A percentile compares a stretch with the other conserved stretches of the same genome.
Conservation (phyloP, 2,888 invertebrate genomes). For the Eremobia ochroleuca region DNA sequence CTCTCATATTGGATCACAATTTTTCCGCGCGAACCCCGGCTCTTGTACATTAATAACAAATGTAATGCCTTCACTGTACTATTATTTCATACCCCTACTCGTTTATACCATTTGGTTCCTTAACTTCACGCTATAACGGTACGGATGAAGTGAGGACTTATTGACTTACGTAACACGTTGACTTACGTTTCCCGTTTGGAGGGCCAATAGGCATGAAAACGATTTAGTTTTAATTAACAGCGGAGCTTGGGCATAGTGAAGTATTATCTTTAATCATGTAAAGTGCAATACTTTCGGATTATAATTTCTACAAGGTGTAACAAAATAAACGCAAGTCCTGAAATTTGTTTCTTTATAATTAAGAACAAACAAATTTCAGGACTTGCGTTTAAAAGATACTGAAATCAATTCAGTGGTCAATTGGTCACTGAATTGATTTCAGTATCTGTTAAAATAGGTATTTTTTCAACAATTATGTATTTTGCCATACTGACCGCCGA, state of each 20-base stretch:
- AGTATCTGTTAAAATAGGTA: background rate
- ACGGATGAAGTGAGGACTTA: conserved; percentile 67
- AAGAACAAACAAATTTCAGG: too few relatives aligned
- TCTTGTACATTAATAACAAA: conserved; percentile 68
- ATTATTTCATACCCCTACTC: conserved; percentile 63
- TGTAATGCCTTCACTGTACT: conserved; percentile 65
- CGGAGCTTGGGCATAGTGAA: conserved; percentile 53
- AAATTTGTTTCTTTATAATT: background rate
- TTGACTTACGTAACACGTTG: conserved; percentile 69
- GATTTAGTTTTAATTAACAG: conserved; percentile 70
- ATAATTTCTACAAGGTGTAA: background rate
- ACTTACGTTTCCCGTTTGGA: conserved; percentile 66
- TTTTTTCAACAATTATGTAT: background rate
- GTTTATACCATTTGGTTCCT: conserved; percentile 58
- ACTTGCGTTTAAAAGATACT: too few relatives aligned
- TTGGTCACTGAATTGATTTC: background rate
- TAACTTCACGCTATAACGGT: conserved; percentile 65
- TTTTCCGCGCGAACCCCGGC: conserved; percentile 52
- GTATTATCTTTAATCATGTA: conserved; percentile 7
- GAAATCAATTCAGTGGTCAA: too few relatives aligned
- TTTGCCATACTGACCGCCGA: background rate
- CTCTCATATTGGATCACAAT: conserved; percentile 67
- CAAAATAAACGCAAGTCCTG: background rate
- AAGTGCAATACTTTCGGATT: background rate
- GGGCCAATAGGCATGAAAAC: conserved; percentile 71